These are phyloP conservation scores for Alloscopus bannaensis DNA, from an alignment of 2,888 invertebrate genomes.

Conservation along the genomic window DNA sequence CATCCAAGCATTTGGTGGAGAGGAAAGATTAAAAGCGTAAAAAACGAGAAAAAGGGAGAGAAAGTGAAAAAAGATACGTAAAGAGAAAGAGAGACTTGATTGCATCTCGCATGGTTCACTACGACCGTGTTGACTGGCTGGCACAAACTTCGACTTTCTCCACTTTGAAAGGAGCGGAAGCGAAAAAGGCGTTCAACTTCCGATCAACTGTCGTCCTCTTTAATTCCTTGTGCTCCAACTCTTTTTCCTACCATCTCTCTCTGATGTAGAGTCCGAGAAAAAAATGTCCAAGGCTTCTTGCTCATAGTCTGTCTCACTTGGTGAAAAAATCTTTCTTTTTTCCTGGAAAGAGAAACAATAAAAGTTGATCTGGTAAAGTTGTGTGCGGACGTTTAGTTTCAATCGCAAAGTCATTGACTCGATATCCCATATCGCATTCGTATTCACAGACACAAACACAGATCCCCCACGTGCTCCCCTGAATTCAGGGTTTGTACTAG, in stretches of 20 bases:
- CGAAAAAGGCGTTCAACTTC: slow-evolving; percentile 44
- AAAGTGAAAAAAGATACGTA: no score
- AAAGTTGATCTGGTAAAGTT: slow-evolving; percentile 33
- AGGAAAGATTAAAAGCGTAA: not conserved
- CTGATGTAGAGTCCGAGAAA: slow-evolving; percentile 9
- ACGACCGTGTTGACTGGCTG: not conserved
- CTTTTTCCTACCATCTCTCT: not conserved
- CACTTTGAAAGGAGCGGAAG: slow-evolving; percentile 23
- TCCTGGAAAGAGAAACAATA: slow-evolving; percentile 35
- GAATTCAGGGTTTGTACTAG: no score
- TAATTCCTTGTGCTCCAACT: slow-evolving; percentile 18
- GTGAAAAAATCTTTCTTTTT: no score
- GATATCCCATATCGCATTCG: slow-evolving; percentile 12
- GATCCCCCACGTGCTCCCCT: no score
- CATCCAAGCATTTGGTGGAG: not conserved
- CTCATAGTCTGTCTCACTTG: not conserved
- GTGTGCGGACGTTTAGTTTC: slow-evolving; percentile 13
- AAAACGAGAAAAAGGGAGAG: not conserved
- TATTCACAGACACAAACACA: no score
- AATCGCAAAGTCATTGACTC: slow-evolving; percentile 27
- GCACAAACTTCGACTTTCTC: not conserved
- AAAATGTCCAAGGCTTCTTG: slow-evolving; percentile 18
- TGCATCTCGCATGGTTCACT: slow-evolving; percentile 4
- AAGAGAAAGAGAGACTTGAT: not conserved
- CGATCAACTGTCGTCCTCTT: slow-evolving; percentile 47